phyloP scores from a whole-genome alignment of 2,113 vertebrate species.

The Theristicus caerulescens region DNA sequence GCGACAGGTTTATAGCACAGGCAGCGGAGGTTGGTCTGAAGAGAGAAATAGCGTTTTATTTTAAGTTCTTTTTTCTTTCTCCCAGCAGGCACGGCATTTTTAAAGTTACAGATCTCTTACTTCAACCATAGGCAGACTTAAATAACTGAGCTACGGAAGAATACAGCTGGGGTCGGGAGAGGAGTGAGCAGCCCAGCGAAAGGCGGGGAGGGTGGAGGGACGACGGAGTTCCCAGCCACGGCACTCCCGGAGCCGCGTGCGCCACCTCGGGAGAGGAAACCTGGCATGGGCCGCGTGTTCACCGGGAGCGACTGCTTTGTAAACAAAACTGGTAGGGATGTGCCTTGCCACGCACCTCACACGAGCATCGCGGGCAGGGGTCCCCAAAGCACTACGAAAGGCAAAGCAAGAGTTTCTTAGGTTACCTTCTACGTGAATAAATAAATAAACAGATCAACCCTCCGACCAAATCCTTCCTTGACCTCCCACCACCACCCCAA shows the following conservation, averaged over 20 bases:
- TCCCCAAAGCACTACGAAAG: not conserved
- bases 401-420: not conserved
- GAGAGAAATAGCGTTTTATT: not conserved
- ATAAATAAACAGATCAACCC: not conserved
- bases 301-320: not conserved
- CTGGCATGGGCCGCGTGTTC: not conserved
- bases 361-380: not conserved
- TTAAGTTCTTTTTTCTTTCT: not conserved
- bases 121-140: not conserved
- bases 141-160: not conserved
- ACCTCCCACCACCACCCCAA: too few relatives aligned
- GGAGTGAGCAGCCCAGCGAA: accelerated
- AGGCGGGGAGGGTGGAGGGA: not conserved
- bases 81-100: not conserved
- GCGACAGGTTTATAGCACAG: not conserved
- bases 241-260: not conserved
- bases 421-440: not conserved
- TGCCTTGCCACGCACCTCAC: not conserved
- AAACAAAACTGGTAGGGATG: not conserved
- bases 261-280: not conserved
- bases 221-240: not conserved
- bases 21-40: not conserved
- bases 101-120: not conserved
- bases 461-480: not conserved
- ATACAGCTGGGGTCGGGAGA: accelerated